Percentiles rank a stretch among this genome's conserved stretches.
phyloP scores from a whole-genome alignment of 30 jellyfish, hydroid and myxozoan species.

The Cassiopea andromeda region DNA sequence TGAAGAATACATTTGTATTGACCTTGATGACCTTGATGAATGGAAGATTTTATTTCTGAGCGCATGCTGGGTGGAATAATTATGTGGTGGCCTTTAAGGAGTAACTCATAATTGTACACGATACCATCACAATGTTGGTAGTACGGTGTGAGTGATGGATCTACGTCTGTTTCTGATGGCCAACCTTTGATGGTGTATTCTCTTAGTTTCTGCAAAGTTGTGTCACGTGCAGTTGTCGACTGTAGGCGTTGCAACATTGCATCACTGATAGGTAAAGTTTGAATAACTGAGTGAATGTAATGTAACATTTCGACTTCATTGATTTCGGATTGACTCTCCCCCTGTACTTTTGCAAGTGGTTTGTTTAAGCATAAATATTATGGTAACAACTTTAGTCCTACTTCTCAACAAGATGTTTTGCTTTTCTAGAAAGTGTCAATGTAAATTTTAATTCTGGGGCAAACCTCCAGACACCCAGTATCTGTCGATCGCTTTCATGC shows the following conservation, averaged over 20 bases:
- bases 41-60: slow-evolving; percentile 36
- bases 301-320: too few species aligned
- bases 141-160: slow-evolving; percentile 43
- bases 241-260: background rate
- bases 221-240: background rate
- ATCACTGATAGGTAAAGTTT: too few species aligned
- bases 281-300: too few species aligned
- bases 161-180: slow-evolving; percentile 31
- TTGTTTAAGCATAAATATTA: too few species aligned
- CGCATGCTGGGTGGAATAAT: slow-evolving; percentile 49
- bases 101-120: slow-evolving; percentile 37
- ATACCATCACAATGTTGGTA: slow-evolving; percentile 55
- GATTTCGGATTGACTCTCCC: too few species aligned
- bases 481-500: too few species aligned
- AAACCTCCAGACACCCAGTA: too few species aligned
- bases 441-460: too few species aligned
- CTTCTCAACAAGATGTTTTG: too few species aligned
- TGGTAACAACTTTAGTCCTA: too few species aligned
- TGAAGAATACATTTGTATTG: slow-evolving; percentile 30
- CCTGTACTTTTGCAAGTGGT: too few species aligned
- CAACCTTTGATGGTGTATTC: slow-evolving; percentile 48
- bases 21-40: slow-evolving; percentile 70
- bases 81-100: slow-evolving; percentile 63
- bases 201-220: slow-evolving; percentile 56
- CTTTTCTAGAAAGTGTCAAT: too few species aligned